Evolutionary conservation across 2,113 vertebrate genomes (phyloP).

Genomic region (Urocolius indicus): DNA sequence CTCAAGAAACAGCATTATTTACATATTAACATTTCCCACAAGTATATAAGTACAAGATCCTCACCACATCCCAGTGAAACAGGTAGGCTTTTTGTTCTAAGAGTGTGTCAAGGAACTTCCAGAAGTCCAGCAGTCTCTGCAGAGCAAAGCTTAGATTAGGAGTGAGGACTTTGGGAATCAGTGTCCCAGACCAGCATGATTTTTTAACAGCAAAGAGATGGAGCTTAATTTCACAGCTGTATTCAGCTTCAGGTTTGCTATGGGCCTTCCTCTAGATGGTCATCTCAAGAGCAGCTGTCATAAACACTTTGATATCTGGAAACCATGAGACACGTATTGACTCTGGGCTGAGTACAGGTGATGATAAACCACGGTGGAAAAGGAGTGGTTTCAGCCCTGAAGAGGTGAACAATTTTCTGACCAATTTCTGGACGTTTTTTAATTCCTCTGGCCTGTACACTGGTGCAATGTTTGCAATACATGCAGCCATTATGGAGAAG

Average conservation of each 20-base stretch:
- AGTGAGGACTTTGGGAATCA: accelerated
- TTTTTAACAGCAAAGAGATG: not conserved
- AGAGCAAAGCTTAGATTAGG: not conserved
- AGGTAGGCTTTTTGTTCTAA: not conserved
- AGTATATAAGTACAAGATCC: not conserved
- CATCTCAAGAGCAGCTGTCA: not conserved
- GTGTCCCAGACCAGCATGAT: not conserved
- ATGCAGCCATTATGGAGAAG: not conserved
- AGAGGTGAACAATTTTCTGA: not conserved
- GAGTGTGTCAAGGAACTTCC: not conserved
- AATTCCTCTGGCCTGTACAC: not conserved
- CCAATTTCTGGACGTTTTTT: not conserved
- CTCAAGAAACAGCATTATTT: not conserved
- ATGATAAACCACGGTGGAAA: accelerated
- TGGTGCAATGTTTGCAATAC: not conserved
- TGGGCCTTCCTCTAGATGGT: not conserved
- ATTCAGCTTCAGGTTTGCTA: not conserved
- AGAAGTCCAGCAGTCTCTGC: not conserved
- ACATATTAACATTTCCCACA: not conserved
- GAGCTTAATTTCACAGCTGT: not conserved
- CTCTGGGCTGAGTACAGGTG: not conserved
- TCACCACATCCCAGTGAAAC: not conserved
- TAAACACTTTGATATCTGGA: not conserved
- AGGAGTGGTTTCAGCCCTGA: not conserved
- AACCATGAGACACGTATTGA: accelerated